Evolutionary conservation across 2,797 vertebrate species (phyloP), one percentile per base, ranked within the genome.

Genomic region (Erethizon dorsatum): DNA sequence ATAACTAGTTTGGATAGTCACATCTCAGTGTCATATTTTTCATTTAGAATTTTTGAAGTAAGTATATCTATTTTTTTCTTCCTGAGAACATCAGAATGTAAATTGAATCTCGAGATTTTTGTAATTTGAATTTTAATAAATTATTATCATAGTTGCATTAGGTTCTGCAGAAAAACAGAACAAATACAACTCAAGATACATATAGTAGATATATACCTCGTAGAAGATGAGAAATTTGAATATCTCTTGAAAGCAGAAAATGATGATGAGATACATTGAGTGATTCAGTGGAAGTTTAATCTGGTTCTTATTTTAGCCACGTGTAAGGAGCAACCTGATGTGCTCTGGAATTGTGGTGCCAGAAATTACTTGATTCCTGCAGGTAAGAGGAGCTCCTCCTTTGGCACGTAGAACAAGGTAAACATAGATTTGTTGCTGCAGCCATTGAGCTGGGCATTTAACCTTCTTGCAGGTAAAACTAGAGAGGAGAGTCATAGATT

Each of bases 231-330:
- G 7, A 78, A 78, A 33, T 41, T 75, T 78, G 33, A 88, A 65
- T 96, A 9, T 80, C 93, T 94, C 63, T 26, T 95, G 63, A 92
- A 18, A 92, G 22, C 41, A 95, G 50, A 97, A 97, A 97, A 56
- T 20, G 85, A 11, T 96, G 54, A 93, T 97, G 41, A 96, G 87
- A 95, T 31, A 83, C 11, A 77, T 17, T 95, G 91, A 97, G 90
- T 57, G 75, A 91, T 92, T 95, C 61, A 59, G 59, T 41, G 59
- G 61, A 98, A 96, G 97, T 96, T 92, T 87, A 94, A 93, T 95
- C 77, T 98, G 57, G 93, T 24, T 97, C 69, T 97, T n/a, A 88
- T 95, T 18, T 96, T 97, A 90, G 54, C 18, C 47, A 24, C 75
- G 3, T 91, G 13, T 93, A 90, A 92, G 89, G 98, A 97, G 93